These are phyloP conservation scores for Pheosia tremula DNA, from an alignment of 2,888 invertebrate genomes.

Conservation along the genomic window DNA sequence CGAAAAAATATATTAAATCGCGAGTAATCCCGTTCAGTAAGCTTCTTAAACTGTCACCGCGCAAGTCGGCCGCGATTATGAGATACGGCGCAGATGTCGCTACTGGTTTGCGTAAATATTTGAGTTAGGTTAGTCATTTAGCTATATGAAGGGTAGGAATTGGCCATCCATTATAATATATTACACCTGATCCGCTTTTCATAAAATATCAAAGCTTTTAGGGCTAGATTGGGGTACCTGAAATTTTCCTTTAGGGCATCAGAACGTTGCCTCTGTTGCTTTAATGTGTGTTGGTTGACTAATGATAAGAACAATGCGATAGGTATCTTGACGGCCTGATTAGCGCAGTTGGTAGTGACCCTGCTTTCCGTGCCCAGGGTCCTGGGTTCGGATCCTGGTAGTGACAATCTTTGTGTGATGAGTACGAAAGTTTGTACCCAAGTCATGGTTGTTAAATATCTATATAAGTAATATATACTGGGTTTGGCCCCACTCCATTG, in stretches of 20 bases:
- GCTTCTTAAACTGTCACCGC: constrained; percentile 65
- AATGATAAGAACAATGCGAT: no score
- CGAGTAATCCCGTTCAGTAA: constrained; percentile 56
- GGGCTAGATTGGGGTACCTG: neutral
- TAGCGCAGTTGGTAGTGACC: no score
- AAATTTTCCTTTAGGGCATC: neutral
- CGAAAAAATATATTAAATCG: constrained; percentile 63
- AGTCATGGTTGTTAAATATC: no score
- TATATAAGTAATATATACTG: no score
- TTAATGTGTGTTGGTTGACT: no score
- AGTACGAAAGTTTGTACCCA: no score
- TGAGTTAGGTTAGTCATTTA: constrained; percentile 17
- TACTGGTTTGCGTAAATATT: constrained; percentile 28
- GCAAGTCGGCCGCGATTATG: constrained; percentile 52
- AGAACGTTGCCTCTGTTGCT: neutral
- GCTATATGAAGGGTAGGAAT: neutral
- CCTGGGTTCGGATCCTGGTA: no score
- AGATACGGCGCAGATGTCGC: constrained; percentile 50
- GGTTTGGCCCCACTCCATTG: no score
- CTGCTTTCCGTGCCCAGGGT: no score
- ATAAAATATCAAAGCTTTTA: neutral
- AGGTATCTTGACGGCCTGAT: no score
- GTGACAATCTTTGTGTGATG: no score
- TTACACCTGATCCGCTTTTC: constrained; percentile 2
- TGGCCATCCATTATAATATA: constrained; percentile 1